Base-by-base conservation (phyloP, 1,140 invertebrate species). In the Limonius californicus region DNA sequence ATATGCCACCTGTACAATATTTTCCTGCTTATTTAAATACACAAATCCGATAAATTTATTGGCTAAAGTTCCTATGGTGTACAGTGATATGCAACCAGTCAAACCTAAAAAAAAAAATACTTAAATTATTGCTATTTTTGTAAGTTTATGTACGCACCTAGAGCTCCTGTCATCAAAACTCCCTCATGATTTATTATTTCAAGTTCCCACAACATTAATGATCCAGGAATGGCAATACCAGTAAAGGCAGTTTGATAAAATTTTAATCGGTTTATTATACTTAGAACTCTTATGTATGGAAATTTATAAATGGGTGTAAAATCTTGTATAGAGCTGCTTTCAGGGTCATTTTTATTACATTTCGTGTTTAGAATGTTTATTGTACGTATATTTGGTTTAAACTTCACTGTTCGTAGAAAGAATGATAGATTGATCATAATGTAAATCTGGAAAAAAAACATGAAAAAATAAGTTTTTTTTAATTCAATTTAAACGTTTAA, bases 21-120 rank as follows among this genome's bases (percentile, higher is more conserved):
- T 67, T 12, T 78, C 72, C 59, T 83, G 77, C 53, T 81, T 68
- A 68, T 79, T 81, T 1, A 81, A 71, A 63, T 84, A 86, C 57
- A 86, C 70, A 59, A 80, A 77, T 30, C 84, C 84, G 65, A 86
- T 78, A 2, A 78, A 66, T 67, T 83, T 81, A 18, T 75, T 75
- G 60, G 79, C 77, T 35, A 80, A 69, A 27, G 71, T 59, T 60
- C 77, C 80, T 45, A 74, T 56, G 45, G 75, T 39, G 50, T 75
- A 76, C 32, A 82, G 65, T 23, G 76, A 65, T 32, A 72, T 56
- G 59, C 65, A 71, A 39, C 76, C 74, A 57, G 77, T 76, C 12
- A 81, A 8, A 67, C 79, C 81, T 82, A 71, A 23, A 79, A 77
- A 54, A 3, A 19, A 16, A 8, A 47, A 23, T 61, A 35, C n/a